Conservation (phyloP, 1,140 invertebrate species). For the Drosophila parabipectinata region DNA sequence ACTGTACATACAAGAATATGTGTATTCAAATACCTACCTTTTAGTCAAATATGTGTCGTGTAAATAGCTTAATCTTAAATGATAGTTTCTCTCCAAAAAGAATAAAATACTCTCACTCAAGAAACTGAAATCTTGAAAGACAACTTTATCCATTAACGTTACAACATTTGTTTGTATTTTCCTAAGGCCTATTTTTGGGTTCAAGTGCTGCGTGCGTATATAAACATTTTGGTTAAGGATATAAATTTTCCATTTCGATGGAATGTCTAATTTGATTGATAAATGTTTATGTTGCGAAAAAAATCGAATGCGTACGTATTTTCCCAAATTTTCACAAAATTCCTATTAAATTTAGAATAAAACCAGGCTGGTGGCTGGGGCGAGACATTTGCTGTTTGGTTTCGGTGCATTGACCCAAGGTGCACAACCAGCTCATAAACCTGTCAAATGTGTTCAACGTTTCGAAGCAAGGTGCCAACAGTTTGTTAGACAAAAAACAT, state of each 20-base stretch:
- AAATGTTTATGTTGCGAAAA: neutral
- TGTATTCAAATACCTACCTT: conserved; percentile 39
- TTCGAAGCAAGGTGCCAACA: conserved; percentile 16
- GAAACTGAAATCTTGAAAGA: conserved; percentile 44
- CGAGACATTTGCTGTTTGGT: neutral
- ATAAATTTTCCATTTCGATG: conserved; percentile 11
- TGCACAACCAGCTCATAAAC: conserved; percentile 22
- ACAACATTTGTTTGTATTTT: conserved; percentile 33
- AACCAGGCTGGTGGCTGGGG: conserved; percentile 6
- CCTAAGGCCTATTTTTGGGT: conserved; percentile 38
- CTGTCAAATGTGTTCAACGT: conserved; percentile 21
- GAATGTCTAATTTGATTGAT: conserved; percentile 3
- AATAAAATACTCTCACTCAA: conserved; percentile 46
- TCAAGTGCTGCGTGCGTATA: conserved; percentile 12
- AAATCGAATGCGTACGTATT: neutral
- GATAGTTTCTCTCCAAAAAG: conserved; percentile 35
- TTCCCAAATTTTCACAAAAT: neutral
- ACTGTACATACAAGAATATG: conserved; percentile 45
- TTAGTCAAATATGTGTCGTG: conserved; percentile 41
- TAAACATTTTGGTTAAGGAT: conserved; percentile 33
- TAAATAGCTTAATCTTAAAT: conserved; percentile 44
- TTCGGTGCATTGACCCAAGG: conserved; percentile 2
- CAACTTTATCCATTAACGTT: conserved; percentile 38
- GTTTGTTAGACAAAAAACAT: conserved; percentile 12
- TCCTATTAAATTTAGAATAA: conserved; percentile 3